These are phyloP conservation scores for Microplitis deprimator DNA, from an alignment of 2,888 invertebrate species.

Conservation along the genomic window DNA sequence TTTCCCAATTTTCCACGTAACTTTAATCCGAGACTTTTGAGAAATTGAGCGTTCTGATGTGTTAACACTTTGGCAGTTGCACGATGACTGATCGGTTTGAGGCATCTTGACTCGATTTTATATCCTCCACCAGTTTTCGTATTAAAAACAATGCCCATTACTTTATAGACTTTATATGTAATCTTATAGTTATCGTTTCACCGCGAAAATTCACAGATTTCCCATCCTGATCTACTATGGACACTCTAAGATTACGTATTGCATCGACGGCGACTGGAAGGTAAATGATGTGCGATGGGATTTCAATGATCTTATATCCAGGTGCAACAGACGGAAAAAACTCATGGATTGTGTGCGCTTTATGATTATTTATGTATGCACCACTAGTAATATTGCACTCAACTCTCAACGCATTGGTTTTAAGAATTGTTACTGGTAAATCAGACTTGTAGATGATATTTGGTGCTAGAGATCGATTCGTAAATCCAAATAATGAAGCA, in stretches of 20 bases:
- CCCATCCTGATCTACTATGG: conserved; percentile 14
- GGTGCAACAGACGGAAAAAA: no score
- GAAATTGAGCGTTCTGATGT: conserved; percentile 35
- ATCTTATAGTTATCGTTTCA: no score
- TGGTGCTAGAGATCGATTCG: background rate
- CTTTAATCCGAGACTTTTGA: conserved; percentile 35
- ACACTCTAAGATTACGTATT: background rate
- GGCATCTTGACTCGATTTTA: conserved; percentile 35
- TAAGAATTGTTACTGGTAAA: background rate
- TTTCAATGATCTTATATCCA: no score
- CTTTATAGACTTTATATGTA: no score
- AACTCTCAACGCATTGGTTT: background rate
- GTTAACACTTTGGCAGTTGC: conserved; percentile 26
- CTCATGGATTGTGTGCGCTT: background rate
- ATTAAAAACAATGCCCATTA: conserved; percentile 19
- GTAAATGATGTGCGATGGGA: background rate
- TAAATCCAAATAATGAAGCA: conserved; percentile 15
- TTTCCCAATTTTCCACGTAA: background rate
- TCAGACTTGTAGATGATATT: background rate
- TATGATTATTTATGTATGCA: background rate
- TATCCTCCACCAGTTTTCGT: conserved; percentile 27
- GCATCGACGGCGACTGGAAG: background rate
- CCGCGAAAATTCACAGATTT: background rate
- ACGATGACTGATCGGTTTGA: conserved; percentile 30
- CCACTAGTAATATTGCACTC: background rate